phyloP scores from a whole-genome alignment of 2,113 vertebrate species.

The Callorhinus ursinus region DNA sequence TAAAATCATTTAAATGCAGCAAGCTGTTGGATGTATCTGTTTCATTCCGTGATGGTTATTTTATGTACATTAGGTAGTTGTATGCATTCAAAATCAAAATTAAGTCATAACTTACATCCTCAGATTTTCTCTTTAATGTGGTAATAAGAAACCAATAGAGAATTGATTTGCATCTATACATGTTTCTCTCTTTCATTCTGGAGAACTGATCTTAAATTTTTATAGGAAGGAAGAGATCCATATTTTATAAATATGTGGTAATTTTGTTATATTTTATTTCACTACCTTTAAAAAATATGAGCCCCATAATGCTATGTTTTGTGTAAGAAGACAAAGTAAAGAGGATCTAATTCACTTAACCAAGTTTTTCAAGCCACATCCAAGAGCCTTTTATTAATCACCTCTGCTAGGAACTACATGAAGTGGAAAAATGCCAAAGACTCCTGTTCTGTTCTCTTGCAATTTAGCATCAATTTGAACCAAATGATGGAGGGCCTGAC shows the following conservation, averaged over 20 bases:
- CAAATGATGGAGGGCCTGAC: not conserved
- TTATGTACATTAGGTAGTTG: constrained; percentile 59
- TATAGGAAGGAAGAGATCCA: not conserved
- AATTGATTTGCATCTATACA: constrained; percentile 17
- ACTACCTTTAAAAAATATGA: constrained; percentile 46
- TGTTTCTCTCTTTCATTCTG: not conserved
- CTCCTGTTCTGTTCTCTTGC: not conserved
- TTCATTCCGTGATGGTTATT: constrained; percentile 51
- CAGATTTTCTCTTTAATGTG: constrained; percentile 64
- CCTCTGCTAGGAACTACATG: not conserved
- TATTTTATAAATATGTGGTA: constrained; percentile 9
- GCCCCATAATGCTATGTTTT: not conserved
- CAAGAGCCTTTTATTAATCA: not conserved
- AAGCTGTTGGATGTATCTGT: constrained; percentile 42
- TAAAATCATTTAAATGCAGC: constrained; percentile 70
- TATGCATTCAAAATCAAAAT: constrained; percentile 65
- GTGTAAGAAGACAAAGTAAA: not conserved
- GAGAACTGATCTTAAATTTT: constrained; percentile 44
- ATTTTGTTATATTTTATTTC: constrained; percentile 13
- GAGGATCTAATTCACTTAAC: constrained; percentile 2
- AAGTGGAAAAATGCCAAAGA: not conserved
- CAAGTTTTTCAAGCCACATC: not conserved
- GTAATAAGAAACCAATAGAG: constrained; percentile 57
- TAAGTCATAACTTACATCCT: constrained; percentile 56
- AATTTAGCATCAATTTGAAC: not conserved